Evolutionary conservation across 1,140 invertebrate species (phyloP), one percentile per base, ranked within the genome.

Genomic region (Aphis gossypii): DNA sequence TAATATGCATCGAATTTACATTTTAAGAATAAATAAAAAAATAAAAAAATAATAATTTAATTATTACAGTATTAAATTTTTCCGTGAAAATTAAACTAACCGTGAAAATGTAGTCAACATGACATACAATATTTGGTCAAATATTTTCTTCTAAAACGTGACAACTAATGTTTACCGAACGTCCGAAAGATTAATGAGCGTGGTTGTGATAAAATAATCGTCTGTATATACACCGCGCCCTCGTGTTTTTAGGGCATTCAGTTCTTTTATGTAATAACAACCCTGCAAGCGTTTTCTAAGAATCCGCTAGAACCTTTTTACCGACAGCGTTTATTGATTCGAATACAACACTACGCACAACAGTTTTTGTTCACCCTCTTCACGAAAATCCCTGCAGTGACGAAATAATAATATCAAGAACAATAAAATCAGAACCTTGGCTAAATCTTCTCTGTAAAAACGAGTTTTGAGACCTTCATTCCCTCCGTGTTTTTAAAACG

Each of bases 281-380:
- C 23, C 46, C 86, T 30, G 5, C n/a, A 35, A n/a, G 30, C 86
- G 86, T 88, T 88, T 88, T 88, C 86, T 48, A 35, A 88, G 86
- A 88, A 88, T 88, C 86, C 30, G 9, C 0, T 18, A 88, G 86
- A 88, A 88, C 86, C 86, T 88, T 88, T 88, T 88, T 88, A 88
- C 46, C 46, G 46, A 35, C 46, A 20, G 21, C 14, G 46, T 48
- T 87, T 87, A 87, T 88, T 51, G 86, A 88, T 88, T 88, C 38
- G 46, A 51, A 88, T 48, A n/a, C 23, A 25, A 44, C 38, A 44
- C 83, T 41, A 25, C 30, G 7, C 21, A 83, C 82, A 51, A 51
- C 86, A 48, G 86, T 88, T 35, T 46, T 87, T 48, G 86, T 87
- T 35, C 86, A 51, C 86, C 46, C 86, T 88, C 46, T 48, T 35